A percentile compares a stretch with the other conserved stretches of the same genome.
Conservation (phyloP, 23 tunicate species). For the Clavelina lepadiformis region DNA sequence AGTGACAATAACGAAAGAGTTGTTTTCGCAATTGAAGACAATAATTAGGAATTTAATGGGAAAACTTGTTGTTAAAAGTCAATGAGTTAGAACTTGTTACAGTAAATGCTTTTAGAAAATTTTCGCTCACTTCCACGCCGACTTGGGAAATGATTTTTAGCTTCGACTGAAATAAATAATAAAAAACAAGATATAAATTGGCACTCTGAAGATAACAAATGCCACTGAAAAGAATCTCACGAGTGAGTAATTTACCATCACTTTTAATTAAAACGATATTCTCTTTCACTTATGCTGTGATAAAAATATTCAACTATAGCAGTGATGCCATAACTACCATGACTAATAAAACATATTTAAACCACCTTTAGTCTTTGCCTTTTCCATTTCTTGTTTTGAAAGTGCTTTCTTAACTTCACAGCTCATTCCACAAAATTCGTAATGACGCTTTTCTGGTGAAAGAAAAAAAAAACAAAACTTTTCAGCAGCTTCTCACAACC, state of each 20-base stretch:
- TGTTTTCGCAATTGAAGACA: no score
- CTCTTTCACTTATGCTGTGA: no score
- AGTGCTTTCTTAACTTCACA: conserved; percentile 92
- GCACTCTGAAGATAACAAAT: no score
- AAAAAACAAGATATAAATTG: not conserved
- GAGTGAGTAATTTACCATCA: no score
- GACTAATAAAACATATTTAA: not conserved
- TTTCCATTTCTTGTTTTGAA: conserved; percentile 82
- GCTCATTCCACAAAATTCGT: conserved; percentile 44
- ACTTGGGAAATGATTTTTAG: not conserved
- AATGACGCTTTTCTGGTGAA: conserved; percentile 36
- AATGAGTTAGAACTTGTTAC: no score
- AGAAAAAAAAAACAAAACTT: conserved; percentile 4
- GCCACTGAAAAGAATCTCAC: no score
- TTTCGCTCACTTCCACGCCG: conserved; percentile 9
- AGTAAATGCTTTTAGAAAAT: no score
- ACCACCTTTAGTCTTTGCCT: conserved; percentile 58
- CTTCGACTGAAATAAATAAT: conserved; percentile 7
- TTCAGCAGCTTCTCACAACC: not conserved
- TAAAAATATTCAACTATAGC: not conserved
- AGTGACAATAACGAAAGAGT: no score
- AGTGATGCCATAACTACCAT: not conserved
- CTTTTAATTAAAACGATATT: no score
- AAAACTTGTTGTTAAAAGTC: no score
- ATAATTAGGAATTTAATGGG: no score